Base-by-base conservation (phyloP, 2,888 invertebrate species). In the Tenthredo distinguenda region DNA sequence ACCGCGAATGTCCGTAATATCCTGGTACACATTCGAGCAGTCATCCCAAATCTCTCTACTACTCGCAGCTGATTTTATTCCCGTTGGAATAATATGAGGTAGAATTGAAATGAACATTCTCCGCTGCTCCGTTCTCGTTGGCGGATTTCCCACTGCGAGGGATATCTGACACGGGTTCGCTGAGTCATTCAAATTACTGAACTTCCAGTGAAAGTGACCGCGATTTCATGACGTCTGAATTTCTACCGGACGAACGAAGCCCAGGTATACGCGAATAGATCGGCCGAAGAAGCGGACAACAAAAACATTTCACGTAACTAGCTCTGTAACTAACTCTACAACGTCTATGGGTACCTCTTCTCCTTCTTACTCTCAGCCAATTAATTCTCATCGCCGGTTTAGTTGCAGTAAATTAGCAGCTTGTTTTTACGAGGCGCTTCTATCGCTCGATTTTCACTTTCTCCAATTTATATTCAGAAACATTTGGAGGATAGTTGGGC, bases 101-200 rank as follows among this genome's bases (percentile, higher is more conserved):
- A 12, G 21, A 72, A 40, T 43, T 43, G 72, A 72, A 40, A 72
- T 21, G 21, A 72, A 68, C 40, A 72, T 72, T 21, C 6, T n/a
- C 6, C 9, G n/a, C 71, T 37, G 40, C 71, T 37, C 18, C 9
- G 1, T n/a, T 40, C 9, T 37, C n/a, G 37, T 10, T 18, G 37
- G 26, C 5, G 31, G 12, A 34, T 68, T n/a, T 72, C 43, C 43
- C 40, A 40, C 43, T 21, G 6, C 2, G 43, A 72, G 18, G 43
- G 2, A 34, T 15, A 40, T 72, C 43, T 43, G 12, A 72, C 40
- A 12, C 18, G 26, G 72, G 21, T 40, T 6, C 10, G 72, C 40
- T 72, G 72, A 72, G 74, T 74, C 74, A 74, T 74, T 68, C 43
- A 3, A 74, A 43, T 68, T 6, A 74, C 21, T 43, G 43, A 21